Evolutionary conservation across 2,113 vertebrate species (phyloP).

Genomic region (Podocnemis expansa): DNA sequence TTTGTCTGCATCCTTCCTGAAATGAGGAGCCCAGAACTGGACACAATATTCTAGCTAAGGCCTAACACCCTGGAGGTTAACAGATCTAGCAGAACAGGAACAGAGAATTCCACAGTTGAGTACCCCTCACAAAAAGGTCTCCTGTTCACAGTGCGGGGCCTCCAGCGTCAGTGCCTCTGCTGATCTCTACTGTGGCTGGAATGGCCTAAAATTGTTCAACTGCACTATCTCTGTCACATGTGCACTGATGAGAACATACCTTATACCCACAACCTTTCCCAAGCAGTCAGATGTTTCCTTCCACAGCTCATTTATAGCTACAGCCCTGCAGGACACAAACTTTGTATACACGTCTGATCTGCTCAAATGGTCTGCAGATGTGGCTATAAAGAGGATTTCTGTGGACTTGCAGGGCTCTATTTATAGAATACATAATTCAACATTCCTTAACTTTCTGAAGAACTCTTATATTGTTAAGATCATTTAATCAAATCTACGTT

Average conservation of each 20-base stretch:
- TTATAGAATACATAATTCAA: neutral
- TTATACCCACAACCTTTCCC: neutral
- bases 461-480: neutral
- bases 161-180: neutral
- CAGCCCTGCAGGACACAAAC: too few species aligned
- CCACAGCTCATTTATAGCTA: neutral
- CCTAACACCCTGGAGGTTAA: neutral
- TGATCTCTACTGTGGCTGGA: neutral
- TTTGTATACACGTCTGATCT: too few species aligned
- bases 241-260: neutral
- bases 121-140: neutral
- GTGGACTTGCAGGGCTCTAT: too few species aligned
- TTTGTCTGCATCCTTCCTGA: too few species aligned
- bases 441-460: neutral
- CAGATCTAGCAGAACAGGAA: neutral
- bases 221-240: neutral
- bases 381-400: too few species aligned
- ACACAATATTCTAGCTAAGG: too few species aligned
- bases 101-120: neutral
- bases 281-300: neutral
- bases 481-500: neutral
- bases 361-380: too few species aligned
- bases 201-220: neutral
- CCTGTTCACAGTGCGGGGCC: neutral
- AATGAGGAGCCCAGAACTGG: too few species aligned